A percentile compares a stretch with the other conserved stretches of the same genome.
Evolutionary conservation across 2,888 invertebrate genomes (phyloP).

Genomic region (Acleris emargana): DNA sequence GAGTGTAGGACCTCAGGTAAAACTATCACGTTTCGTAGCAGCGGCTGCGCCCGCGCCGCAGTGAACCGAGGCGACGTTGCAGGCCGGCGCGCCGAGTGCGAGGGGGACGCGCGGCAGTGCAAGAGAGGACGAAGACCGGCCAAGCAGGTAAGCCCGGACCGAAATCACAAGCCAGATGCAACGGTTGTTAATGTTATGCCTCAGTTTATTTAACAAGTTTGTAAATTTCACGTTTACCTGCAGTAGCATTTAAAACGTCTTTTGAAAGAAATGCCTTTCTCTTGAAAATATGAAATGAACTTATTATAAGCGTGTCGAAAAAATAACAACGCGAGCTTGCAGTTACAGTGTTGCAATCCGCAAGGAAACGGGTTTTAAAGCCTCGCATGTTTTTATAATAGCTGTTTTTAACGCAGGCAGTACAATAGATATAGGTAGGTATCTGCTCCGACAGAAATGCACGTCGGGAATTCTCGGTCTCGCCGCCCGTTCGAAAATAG

Average conservation of each 20-base stretch:
- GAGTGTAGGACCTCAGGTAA: constrained; percentile 48
- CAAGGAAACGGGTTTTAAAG: too few species aligned
- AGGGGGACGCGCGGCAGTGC: constrained; percentile 46
- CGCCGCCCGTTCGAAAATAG: too few species aligned
- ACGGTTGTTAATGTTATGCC: constrained; percentile 44
- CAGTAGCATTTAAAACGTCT: neutral
- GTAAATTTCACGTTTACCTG: constrained; percentile 10
- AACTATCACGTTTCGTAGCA: constrained; percentile 60
- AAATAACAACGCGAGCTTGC: too few species aligned
- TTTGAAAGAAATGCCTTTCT: neutral
- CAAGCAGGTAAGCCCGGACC: constrained; percentile 60
- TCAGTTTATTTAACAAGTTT: constrained; percentile 13
- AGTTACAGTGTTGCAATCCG: too few species aligned
- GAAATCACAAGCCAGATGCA: constrained; percentile 65
- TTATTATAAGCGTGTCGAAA: too few species aligned
- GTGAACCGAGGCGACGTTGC: constrained; percentile 48
- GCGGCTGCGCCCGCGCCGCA: constrained; percentile 29
- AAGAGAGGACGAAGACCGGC: constrained; percentile 57
- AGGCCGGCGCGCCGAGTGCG: constrained; percentile 44
- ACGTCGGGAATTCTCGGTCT: too few species aligned
- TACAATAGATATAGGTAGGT: too few species aligned
- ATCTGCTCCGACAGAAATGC: too few species aligned
- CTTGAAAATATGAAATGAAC: too few species aligned
- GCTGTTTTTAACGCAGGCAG: too few species aligned
- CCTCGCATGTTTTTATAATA: too few species aligned